A percentile compares a stretch with the other conserved stretches of the same genome.
Evolutionary conservation across 2,797 vertebrate species (phyloP).

Genomic region (Oryzias dopingdopingensis): DNA sequence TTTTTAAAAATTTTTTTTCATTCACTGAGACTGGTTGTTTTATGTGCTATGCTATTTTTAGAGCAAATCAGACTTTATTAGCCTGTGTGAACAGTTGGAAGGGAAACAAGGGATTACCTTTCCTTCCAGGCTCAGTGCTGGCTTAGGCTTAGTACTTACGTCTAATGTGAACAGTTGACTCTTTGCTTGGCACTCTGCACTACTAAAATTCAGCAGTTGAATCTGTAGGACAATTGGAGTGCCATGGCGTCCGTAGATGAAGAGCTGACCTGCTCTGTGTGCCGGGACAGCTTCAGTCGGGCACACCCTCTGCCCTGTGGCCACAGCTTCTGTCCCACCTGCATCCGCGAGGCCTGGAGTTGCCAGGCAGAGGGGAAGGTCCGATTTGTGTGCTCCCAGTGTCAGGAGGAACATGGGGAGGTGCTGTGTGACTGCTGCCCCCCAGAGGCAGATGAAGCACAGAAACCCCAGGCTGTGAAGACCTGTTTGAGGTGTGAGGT

Average conservation of each 20-base stretch:
- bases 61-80: slow-evolving; percentile 57
- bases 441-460: slow-evolving; percentile 14
- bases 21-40: slow-evolving; percentile 10
- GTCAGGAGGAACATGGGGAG: slow-evolving; percentile 63
- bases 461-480: slow-evolving; percentile 54
- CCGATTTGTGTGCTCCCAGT: slow-evolving; percentile 70
- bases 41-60: slow-evolving; percentile 50
- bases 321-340: slow-evolving; percentile 73
- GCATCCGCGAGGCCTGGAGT: slow-evolving; percentile 67
- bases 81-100: slow-evolving; percentile 47
- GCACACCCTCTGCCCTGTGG: slow-evolving; percentile 71
- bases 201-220: too few relatives aligned
- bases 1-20: background rate
- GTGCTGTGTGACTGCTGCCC: slow-evolving; percentile 75
- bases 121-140: slow-evolving; percentile 18
- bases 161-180: slow-evolving; percentile 1
- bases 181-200: too few relatives aligned
- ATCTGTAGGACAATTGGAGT: background rate
- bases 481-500: slow-evolving; percentile 76
- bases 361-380: slow-evolving; percentile 19
- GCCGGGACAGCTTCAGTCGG: slow-evolving; percentile 66
- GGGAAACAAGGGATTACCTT: slow-evolving; percentile 33
- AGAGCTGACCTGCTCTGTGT: slow-evolving; percentile 72
- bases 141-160: slow-evolving; percentile 11
- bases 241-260: slow-evolving; percentile 65